These are phyloP conservation scores for Thumatha senex DNA, from an alignment of 2,888 invertebrate genomes.

Conservation along the genomic window DNA sequence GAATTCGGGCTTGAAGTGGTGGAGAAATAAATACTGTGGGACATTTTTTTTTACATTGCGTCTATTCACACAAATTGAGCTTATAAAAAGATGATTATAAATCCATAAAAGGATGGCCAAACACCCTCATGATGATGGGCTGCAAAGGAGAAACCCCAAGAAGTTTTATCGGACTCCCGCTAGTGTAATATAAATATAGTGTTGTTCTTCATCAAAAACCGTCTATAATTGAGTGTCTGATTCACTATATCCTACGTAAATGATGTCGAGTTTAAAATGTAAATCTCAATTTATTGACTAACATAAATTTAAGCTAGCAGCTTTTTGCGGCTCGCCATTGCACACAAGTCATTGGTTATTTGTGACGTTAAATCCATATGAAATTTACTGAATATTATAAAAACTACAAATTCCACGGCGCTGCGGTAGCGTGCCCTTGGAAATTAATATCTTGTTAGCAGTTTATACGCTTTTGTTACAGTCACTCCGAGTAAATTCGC, in stretches of 20 bases:
- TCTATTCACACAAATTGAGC: too few relatives aligned
- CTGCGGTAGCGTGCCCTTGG: slow-evolving; percentile 39
- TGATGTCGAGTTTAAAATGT: not conserved
- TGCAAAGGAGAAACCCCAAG: not conserved
- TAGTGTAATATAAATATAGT: not conserved
- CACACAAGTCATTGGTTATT: slow-evolving; percentile 3
- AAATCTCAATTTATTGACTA: not conserved
- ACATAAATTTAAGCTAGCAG: slow-evolving; percentile 13
- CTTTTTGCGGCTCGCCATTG: slow-evolving; percentile 10
- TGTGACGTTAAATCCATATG: slow-evolving; percentile 1
- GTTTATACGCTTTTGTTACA: slow-evolving; percentile 59
- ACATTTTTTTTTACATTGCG: too few relatives aligned
- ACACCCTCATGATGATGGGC: too few relatives aligned
- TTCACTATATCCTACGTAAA: not conserved
- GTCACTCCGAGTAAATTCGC: slow-evolving; percentile 61
- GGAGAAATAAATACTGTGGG: too few relatives aligned
- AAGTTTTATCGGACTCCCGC: not conserved
- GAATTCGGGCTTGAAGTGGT: too few relatives aligned
- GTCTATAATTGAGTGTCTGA: not conserved
- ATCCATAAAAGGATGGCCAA: too few relatives aligned
- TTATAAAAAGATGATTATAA: too few relatives aligned
- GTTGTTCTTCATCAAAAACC: not conserved
- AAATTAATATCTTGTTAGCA: slow-evolving; percentile 59
- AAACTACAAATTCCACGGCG: slow-evolving; percentile 15
- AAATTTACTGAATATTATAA: slow-evolving; percentile 6